Conservation (phyloP, 2,888 invertebrate genomes). For the Mechanitis messenoides region DNA sequence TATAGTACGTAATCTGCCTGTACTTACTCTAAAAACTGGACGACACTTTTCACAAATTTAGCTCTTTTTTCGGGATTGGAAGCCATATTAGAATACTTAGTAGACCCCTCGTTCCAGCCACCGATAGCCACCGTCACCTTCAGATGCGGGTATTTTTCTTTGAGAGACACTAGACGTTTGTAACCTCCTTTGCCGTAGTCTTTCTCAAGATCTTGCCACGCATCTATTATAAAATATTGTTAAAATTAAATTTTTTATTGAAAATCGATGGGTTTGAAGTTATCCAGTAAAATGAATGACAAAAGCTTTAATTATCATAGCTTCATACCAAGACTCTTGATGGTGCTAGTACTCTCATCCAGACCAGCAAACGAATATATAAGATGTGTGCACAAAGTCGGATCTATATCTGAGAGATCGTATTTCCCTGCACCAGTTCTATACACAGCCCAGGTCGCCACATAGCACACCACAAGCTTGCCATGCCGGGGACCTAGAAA, state of each 20-base stretch:
- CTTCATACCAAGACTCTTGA: constrained; percentile 81
- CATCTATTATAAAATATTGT: constrained; percentile 24
- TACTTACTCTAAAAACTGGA: constrained; percentile 80
- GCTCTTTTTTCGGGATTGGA: constrained; percentile 78
- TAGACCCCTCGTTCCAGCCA: constrained; percentile 94
- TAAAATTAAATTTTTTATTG: too few relatives aligned
- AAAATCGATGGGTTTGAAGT: too few relatives aligned
- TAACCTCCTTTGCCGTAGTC: constrained; percentile 84
- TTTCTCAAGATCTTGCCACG: constrained; percentile 79
- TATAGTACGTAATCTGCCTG: neutral
- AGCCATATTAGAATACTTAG: constrained; percentile 79
- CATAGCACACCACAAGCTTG: constrained; percentile 87
- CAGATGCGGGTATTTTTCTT: constrained; percentile 81
- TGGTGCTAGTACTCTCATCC: constrained; percentile 79
- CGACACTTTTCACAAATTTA: constrained; percentile 82
- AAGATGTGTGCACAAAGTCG: constrained; percentile 86
- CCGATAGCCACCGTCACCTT: constrained; percentile 89
- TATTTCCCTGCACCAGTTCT: constrained; percentile 81
- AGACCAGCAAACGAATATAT: constrained; percentile 90
- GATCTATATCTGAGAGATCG: constrained; percentile 81
- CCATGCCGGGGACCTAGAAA: constrained; percentile 81
- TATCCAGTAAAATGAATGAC: neutral
- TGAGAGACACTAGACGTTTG: constrained; percentile 80
- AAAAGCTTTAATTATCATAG: neutral
- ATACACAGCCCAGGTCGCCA: constrained; percentile 88